Evolutionary conservation across 2,113 vertebrate species (phyloP).

Genomic region (Ameiurus melas): DNA sequence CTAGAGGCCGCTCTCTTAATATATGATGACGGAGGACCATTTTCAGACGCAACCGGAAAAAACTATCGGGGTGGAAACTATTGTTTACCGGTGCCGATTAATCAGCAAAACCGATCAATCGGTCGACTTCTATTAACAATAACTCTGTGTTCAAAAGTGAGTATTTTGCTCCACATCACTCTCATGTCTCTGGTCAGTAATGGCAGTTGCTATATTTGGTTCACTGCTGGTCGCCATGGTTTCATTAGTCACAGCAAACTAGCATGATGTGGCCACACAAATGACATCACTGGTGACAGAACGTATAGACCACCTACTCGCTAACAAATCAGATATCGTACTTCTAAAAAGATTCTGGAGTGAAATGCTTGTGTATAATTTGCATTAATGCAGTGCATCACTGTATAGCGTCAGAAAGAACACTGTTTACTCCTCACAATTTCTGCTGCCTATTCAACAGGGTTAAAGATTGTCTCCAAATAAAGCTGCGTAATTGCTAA

Average conservation of each 20-base stretch:
- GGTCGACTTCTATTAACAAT: no score
- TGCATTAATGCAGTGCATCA: neutral
- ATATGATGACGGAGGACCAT: no score
- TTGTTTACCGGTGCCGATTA: no score
- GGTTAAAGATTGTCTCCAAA: neutral
- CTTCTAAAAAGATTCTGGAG: no score
- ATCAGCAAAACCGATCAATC: no score
- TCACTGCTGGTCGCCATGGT: neutral
- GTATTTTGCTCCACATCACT: neutral
- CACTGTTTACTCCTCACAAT: neutral
- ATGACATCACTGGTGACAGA: neutral
- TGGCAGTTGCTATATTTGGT: neutral
- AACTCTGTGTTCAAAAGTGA: neutral
- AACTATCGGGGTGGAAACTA: no score
- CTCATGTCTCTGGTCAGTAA: neutral
- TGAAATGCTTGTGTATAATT: no score
- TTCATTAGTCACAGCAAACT: neutral
- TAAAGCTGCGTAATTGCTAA: neutral
- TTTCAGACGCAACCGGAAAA: no score
- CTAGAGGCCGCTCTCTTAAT: no score
- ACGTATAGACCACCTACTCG: neutral
- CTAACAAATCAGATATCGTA: no score
- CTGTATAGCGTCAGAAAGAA: neutral
- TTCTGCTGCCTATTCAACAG: neutral
- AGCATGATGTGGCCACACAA: no score